A percentile compares a stretch with the other conserved stretches of the same genome.
Conservation (phyloP, 1,140 invertebrate genomes). For the Drosophila bocqueti region DNA sequence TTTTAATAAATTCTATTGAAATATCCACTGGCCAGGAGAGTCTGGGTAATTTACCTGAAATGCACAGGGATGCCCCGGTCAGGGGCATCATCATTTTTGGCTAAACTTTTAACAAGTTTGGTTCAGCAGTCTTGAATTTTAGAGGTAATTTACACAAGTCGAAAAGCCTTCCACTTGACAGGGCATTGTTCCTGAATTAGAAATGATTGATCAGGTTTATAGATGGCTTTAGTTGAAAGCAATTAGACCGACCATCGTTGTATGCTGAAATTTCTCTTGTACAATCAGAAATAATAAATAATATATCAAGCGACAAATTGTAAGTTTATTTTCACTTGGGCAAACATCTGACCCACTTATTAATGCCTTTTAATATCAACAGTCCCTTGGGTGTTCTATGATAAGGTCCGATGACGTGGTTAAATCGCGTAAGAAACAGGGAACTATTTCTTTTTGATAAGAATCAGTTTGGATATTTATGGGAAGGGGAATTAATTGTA, state of each 20-base stretch:
- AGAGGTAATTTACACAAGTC: slow-evolving; percentile 13
- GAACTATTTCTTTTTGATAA: background rate
- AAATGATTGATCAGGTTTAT: slow-evolving; percentile 6
- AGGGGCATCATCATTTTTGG: background rate
- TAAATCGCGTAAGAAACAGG: background rate
- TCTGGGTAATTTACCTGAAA: slow-evolving; percentile 47
- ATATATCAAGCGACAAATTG: background rate
- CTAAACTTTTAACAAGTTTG: slow-evolving; percentile 10
- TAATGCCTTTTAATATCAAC: no score
- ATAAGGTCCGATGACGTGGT: background rate
- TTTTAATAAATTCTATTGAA: slow-evolving; percentile 65
- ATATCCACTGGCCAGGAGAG: slow-evolving; percentile 21
- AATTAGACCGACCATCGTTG: background rate
- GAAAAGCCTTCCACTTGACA: background rate
- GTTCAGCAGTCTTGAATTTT: slow-evolving; percentile 6
- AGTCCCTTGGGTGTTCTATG: no score
- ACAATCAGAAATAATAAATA: background rate
- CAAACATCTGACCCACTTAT: background rate
- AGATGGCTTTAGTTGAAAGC: background rate
- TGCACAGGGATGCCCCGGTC: background rate
- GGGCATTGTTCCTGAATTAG: background rate
- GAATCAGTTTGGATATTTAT: background rate
- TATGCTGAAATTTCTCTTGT: background rate
- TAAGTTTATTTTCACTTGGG: background rate
- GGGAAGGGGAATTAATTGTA: background rate